A percentile compares a stretch with the other conserved stretches of the same genome.
Evolutionary conservation across 35 echinoderm and acorn worm species (phyloP).

Genomic region (Stichopus chloronotus): DNA sequence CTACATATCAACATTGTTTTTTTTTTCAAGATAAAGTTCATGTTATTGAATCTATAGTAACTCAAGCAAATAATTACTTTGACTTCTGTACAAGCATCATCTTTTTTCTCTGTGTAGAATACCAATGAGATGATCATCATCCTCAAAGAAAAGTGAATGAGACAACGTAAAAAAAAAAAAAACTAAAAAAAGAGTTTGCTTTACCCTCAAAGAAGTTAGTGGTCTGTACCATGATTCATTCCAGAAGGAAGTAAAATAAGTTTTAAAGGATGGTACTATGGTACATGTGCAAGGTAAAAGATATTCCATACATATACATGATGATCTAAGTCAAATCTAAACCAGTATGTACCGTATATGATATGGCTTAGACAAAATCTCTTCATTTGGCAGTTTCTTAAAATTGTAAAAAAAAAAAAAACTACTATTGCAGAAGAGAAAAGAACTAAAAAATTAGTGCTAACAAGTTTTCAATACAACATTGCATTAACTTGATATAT

Average conservation of each 20-base stretch:
- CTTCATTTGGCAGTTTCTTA: neutral
- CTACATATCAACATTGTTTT: neutral
- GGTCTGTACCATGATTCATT: neutral
- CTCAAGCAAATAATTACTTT: neutral
- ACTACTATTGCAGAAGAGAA: neutral
- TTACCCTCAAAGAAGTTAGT: neutral
- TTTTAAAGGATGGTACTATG: neutral
- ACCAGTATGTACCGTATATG: neutral
- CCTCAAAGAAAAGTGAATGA: too few species aligned
- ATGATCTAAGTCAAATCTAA: neutral
- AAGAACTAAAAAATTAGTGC: neutral
- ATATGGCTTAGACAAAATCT: neutral
- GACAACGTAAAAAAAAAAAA: neutral
- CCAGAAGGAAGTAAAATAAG: neutral
- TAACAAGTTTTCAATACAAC: neutral
- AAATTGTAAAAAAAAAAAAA: neutral
- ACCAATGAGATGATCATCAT: neutral
- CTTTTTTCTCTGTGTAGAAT: neutral
- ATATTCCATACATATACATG: neutral
- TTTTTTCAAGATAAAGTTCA: neutral
- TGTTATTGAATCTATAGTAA: neutral
- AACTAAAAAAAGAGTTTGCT: neutral
- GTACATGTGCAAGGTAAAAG: neutral
- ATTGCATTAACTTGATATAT: neutral
- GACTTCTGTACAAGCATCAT: neutral